Percentiles rank a stretch among this genome's conserved stretches.
Conservation (phyloP, 2,797 vertebrate species). For the Neosilurus mollespiculum region DNA sequence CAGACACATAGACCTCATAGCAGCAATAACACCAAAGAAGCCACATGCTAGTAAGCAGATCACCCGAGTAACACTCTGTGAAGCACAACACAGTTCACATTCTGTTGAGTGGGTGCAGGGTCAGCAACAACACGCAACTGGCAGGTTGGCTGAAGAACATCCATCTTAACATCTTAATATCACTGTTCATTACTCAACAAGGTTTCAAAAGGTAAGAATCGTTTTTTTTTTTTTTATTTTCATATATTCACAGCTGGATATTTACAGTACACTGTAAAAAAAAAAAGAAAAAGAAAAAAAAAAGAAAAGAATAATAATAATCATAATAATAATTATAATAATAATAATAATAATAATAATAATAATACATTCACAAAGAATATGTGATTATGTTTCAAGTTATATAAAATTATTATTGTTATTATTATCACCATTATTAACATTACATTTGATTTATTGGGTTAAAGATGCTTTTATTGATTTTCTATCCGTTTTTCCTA, state of each 20-base stretch:
- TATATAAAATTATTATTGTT: neutral
- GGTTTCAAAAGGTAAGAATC: slow-evolving; percentile 3
- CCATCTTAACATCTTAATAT: neutral
- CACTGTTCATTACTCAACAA: too few relatives aligned
- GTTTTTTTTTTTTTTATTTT: neutral
- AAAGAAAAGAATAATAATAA: too few relatives aligned
- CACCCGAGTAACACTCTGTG: slow-evolving; percentile 1
- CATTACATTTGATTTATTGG: neutral
- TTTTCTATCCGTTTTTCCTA: neutral
- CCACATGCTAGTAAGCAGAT: slow-evolving; percentile 37
- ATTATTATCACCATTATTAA: neutral
- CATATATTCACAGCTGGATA: too few relatives aligned
- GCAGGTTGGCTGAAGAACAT: neutral
- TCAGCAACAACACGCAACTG: neutral
- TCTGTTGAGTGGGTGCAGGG: neutral
- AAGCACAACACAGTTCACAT: slow-evolving; percentile 30
- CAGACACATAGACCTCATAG: slow-evolving; percentile 38
- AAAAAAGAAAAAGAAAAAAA: neutral
- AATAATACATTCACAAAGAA: too few relatives aligned
- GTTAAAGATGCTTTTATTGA: neutral
- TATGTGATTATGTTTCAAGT: neutral
- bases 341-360: too few relatives aligned
- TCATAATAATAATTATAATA: too few relatives aligned
- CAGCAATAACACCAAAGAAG: slow-evolving; percentile 47
- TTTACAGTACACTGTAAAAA: neutral